A percentile compares a stretch with the other conserved stretches of the same genome.
Conservation (phyloP, 2,888 invertebrate genomes). For the Eilema depressum region DNA sequence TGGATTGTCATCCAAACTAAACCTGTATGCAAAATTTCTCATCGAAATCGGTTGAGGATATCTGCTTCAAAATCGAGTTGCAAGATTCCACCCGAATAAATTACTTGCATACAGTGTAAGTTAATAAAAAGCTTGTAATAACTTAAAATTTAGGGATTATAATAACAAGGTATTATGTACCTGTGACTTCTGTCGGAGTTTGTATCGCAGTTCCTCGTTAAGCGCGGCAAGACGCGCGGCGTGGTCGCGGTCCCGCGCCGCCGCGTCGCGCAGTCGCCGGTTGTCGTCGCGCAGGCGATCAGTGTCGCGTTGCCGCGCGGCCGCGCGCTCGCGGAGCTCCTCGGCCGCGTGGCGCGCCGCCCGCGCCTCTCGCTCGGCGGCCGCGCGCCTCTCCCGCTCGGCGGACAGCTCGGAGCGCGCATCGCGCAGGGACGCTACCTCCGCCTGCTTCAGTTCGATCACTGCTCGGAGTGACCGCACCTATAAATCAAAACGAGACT, state of each 20-base stretch:
- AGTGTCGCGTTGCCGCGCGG: conserved; percentile 91
- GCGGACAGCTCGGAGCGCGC: conserved; percentile 90
- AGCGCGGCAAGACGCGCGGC: conserved; percentile 92
- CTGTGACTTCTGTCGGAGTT: conserved; percentile 93
- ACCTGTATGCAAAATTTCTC: too few relatives aligned
- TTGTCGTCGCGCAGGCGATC: conserved; percentile 87
- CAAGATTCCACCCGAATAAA: too few relatives aligned
- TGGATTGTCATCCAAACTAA: too few relatives aligned
- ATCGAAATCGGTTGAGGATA: too few relatives aligned
- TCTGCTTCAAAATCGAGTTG: too few relatives aligned
- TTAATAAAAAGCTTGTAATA: too few relatives aligned
- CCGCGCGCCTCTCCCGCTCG: conserved; percentile 91
- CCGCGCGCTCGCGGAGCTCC: conserved; percentile 93
- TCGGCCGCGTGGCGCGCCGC: conserved; percentile 94
- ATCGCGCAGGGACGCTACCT: conserved; percentile 92
- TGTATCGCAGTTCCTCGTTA: conserved; percentile 96
- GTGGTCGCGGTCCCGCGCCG: conserved; percentile 92
- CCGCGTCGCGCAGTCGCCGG: conserved; percentile 90
- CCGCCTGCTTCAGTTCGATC: conserved; percentile 94
- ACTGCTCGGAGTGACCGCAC: conserved; percentile 93
- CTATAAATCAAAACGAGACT: conserved; percentile 49
- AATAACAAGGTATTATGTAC: conserved; percentile 65
- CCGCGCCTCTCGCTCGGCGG: conserved; percentile 91
- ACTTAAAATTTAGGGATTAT: neutral
- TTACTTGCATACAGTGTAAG: too few relatives aligned